Evolutionary conservation across 2,113 vertebrate genomes (phyloP).

Genomic region (Gyps fulvus): DNA sequence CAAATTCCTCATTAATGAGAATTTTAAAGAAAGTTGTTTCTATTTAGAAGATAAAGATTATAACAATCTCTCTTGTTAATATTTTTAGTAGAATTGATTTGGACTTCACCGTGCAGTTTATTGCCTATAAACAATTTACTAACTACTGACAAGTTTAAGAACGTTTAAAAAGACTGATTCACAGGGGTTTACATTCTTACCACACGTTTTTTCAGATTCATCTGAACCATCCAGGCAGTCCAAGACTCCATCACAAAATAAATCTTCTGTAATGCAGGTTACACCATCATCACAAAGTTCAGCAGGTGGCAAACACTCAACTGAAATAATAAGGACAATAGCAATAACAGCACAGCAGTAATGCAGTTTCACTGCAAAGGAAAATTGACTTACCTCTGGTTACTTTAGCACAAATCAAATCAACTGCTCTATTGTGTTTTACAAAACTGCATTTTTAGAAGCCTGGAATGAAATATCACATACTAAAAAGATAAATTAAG

Average conservation of each 20-base stretch:
- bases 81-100: background rate
- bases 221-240: conserved; percentile 77
- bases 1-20: background rate
- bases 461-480: background rate
- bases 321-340: conserved; percentile 28
- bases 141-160: background rate
- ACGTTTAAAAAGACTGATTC: background rate
- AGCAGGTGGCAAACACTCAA: conserved; percentile 51
- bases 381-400: background rate
- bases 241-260: conserved; percentile 77
- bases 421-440: background rate
- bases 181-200: conserved; percentile 60
- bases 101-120: background rate
- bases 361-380: background rate
- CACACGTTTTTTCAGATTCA: conserved; percentile 70
- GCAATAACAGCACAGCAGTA: background rate
- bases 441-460: conserved; percentile 24
- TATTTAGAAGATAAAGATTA: background rate
- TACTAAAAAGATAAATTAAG: background rate
- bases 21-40: background rate
- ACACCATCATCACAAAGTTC: conserved; percentile 62
- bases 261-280: conserved; percentile 55
- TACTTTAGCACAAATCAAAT: conserved; percentile 10
- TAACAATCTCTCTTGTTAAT: background rate
- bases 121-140: background rate